Evolutionary conservation across 2,113 vertebrate species (phyloP).

Genomic region (Herpailurus yagouaroundi): DNA sequence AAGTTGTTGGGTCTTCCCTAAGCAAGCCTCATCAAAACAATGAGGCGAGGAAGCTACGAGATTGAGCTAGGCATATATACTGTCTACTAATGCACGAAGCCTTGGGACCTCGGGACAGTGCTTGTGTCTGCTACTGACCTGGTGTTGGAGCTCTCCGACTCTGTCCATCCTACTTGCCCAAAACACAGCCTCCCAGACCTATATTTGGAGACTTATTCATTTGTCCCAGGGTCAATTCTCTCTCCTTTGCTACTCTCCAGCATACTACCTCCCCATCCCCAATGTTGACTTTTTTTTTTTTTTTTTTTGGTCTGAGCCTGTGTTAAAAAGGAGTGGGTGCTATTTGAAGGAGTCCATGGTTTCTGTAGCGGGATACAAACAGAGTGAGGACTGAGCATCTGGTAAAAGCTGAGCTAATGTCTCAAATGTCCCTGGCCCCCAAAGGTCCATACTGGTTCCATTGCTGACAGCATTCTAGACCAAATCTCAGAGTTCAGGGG

Average conservation of each 20-base stretch:
- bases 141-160: neutral
- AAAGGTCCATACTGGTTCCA: neutral
- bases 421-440: neutral
- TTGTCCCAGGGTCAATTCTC: neutral
- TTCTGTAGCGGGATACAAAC: neutral
- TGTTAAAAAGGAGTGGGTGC: neutral
- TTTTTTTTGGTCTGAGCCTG: neutral
- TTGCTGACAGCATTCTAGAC: neutral
- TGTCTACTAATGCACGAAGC: neutral
- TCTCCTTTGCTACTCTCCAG: neutral
- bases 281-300: neutral
- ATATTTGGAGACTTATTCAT: neutral
- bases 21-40: neutral
- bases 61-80: neutral
- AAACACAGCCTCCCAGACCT: neutral
- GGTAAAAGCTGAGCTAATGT: constrained; percentile 25
- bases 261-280: neutral
- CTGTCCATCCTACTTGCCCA: neutral
- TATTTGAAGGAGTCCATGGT: neutral
- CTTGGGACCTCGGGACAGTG: neutral
- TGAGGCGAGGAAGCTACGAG: neutral
- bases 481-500: neutral
- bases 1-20: neutral
- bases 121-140: neutral
- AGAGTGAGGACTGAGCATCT: neutral